Conservation (phyloP, 92 coral and sea anemone species). For the Actinostola sp. region DNA sequence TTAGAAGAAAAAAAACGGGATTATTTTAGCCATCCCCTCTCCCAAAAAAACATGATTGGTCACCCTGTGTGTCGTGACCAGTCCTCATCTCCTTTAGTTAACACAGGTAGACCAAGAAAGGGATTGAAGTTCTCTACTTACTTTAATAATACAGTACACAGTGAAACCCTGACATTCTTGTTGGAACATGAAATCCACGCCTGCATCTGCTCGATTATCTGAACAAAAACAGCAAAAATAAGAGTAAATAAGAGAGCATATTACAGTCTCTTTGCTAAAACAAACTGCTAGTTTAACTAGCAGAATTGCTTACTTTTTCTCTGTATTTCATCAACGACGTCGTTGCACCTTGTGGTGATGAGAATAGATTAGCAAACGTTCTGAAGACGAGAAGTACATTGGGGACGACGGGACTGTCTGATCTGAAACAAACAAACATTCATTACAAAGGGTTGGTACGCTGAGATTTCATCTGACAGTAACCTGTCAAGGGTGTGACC, state of each 20-base stretch:
- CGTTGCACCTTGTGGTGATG: slow-evolving; percentile 62
- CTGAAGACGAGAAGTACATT: slow-evolving; percentile 80
- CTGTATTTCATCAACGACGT: slow-evolving; percentile 67
- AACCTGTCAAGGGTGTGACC: no score
- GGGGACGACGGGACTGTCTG: slow-evolving; percentile 65
- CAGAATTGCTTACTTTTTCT: slow-evolving; percentile 60
- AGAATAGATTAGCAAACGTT: slow-evolving; percentile 81
- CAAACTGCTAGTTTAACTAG: not conserved
- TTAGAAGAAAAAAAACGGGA: no score
- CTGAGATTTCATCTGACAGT: no score
- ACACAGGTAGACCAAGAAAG: not conserved
- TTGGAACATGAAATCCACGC: slow-evolving; percentile 73
- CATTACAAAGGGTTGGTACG: not conserved
- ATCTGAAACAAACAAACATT: slow-evolving; percentile 30
- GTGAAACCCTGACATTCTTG: slow-evolving; percentile 79
- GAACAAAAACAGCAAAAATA: not conserved
- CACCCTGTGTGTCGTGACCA: not conserved
- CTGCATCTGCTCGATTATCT: slow-evolving; percentile 68
- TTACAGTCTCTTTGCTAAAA: no score
- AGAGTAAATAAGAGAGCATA: no score
- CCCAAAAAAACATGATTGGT: no score
- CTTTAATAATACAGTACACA: slow-evolving; percentile 91
- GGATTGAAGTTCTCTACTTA: slow-evolving; percentile 57
- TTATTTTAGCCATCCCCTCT: no score
- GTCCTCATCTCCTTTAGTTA: not conserved